Evolutionary conservation across 2,113 vertebrate species (phyloP).

Genomic region (Phalacrocorax aristotelis): DNA sequence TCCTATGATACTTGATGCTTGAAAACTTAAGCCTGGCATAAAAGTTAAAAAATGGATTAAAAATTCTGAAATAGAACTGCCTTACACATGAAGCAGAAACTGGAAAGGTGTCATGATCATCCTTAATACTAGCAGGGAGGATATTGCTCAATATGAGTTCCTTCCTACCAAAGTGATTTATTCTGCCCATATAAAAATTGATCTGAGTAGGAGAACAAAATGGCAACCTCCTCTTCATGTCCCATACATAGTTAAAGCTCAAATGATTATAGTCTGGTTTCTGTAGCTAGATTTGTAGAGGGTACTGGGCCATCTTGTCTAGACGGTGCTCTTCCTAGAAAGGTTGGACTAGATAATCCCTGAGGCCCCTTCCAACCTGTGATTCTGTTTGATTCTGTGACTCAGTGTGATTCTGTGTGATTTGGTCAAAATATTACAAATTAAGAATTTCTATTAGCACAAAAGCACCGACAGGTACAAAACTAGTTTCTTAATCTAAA

Average conservation of each 20-base stretch:
- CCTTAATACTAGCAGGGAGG: background rate
- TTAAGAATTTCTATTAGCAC: background rate
- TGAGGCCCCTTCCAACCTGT: too few species aligned
- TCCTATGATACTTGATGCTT: background rate
- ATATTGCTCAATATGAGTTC: background rate
- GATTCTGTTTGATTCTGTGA: too few species aligned
- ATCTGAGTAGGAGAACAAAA: background rate
- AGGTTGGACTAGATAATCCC: too few species aligned
- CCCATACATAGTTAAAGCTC: background rate
- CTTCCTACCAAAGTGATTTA: background rate
- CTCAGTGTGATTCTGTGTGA: too few species aligned
- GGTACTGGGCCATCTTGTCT: too few species aligned
- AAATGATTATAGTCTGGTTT: background rate
- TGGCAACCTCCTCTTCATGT: background rate
- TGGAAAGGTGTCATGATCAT: background rate
- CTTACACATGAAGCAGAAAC: background rate
- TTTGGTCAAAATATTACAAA: background rate
- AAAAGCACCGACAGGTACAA: background rate
- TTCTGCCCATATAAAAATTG: background rate
- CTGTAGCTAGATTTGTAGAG: background rate
- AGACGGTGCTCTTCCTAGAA: too few species aligned
- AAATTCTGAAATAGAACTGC: background rate
- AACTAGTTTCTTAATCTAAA: background rate
- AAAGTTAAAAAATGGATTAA: background rate
- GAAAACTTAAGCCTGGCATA: background rate